These are phyloP conservation scores for Porites divaricata DNA, from an alignment of 92 coral and sea anemone species.

Conservation along the genomic window DNA sequence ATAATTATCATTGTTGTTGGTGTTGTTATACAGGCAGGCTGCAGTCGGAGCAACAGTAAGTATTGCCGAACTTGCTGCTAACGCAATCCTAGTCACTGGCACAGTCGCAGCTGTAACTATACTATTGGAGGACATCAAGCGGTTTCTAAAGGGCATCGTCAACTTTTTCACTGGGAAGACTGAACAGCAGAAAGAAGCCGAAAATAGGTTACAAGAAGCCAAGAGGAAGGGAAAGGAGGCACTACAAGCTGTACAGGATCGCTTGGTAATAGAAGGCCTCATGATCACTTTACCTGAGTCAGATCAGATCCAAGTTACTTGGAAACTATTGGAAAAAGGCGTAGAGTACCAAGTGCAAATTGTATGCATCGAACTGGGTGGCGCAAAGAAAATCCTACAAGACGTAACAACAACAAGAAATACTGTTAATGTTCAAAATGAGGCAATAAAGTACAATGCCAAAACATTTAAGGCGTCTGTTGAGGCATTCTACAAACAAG, in stretches of 20 bases:
- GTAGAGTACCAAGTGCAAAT: slow-evolving; percentile 15
- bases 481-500: background rate
- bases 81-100: background rate
- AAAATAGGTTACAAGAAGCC: background rate
- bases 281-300: background rate
- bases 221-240: slow-evolving; percentile 1
- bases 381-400: background rate
- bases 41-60: background rate
- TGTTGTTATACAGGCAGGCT: background rate
- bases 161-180: slow-evolving; percentile 25
- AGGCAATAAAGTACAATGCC: slow-evolving; percentile 9
- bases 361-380: background rate
- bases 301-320: slow-evolving; percentile 11
- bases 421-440: background rate
- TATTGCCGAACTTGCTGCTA: slow-evolving; percentile 1
- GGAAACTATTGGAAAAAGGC: slow-evolving; percentile 19
- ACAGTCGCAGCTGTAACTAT: background rate
- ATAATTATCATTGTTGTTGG: background rate
- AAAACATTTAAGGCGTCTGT: background rate
- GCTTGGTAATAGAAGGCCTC: background rate
- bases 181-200: slow-evolving; percentile 12
- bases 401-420: background rate
- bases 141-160: slow-evolving; percentile 1
- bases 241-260: slow-evolving; percentile 6
- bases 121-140: background rate